These are phyloP conservation scores for Serilophus lunatus DNA, from an alignment of 2,113 vertebrate genomes.

Conservation along the genomic window DNA sequence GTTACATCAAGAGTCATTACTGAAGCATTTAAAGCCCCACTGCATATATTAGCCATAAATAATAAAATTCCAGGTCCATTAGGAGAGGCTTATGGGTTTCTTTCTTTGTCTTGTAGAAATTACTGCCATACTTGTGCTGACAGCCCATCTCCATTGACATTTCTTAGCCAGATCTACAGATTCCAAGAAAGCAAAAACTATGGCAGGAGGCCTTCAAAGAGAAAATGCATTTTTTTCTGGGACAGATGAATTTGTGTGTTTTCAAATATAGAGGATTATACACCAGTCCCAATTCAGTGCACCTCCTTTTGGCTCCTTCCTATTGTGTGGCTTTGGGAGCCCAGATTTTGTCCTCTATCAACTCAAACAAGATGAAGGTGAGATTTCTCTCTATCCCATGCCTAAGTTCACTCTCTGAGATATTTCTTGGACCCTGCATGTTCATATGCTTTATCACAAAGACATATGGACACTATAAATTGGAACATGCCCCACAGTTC, in stretches of 20 bases:
- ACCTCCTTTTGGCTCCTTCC: neutral
- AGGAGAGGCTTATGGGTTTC: neutral
- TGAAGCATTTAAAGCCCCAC: neutral
- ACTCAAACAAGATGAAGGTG: neutral
- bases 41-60: neutral
- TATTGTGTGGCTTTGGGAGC: fast-evolving
- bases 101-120: neutral
- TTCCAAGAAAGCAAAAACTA: neutral
- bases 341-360: neutral
- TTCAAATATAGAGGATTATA: neutral
- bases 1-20: neutral
- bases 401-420: neutral
- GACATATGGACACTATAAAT: neutral
- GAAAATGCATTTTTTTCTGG: neutral
- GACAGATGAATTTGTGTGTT: neutral
- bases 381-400: neutral
- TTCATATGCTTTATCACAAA: neutral
- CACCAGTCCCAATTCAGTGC: neutral
- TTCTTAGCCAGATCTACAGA: neutral
- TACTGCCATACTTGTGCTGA: neutral
- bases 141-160: neutral
- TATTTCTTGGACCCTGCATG: neutral
- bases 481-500: neutral
- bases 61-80: neutral
- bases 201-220: neutral